These are phyloP conservation scores for Criorhina ranunculi DNA, from an alignment of 2,888 invertebrate genomes.

Conservation along the genomic window DNA sequence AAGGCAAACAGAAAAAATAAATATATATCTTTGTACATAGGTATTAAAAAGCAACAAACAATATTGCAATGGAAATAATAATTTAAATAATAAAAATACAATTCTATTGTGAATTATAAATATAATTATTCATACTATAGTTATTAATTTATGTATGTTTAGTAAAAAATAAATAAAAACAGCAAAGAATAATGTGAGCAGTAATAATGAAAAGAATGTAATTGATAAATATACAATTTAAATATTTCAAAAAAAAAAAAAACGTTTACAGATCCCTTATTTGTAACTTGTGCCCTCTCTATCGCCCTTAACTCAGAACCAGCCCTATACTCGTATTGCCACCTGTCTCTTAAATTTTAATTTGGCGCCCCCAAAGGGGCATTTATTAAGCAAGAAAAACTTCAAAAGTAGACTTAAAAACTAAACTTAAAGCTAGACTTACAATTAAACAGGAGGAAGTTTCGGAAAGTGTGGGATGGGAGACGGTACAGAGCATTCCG, in stretches of 20 bases:
- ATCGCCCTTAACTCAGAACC: too few relatives aligned
- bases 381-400: too few relatives aligned
- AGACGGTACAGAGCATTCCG: too few relatives aligned
- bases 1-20: neutral
- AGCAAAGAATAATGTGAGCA: constrained; percentile 26
- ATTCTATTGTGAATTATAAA: constrained; percentile 46
- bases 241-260: constrained; percentile 37
- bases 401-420: too few relatives aligned
- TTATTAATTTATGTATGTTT: constrained; percentile 53
- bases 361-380: too few relatives aligned
- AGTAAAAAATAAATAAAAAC: constrained; percentile 27
- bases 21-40: constrained; percentile 47
- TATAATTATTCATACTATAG: constrained; percentile 49
- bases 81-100: neutral
- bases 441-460: too few relatives aligned
- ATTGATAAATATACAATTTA: constrained; percentile 46
- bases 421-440: too few relatives aligned
- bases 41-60: constrained; percentile 9
- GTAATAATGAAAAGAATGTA: constrained; percentile 20
- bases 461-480: too few relatives aligned
- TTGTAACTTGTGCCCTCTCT: too few relatives aligned
- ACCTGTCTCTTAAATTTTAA: too few relatives aligned
- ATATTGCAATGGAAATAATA: constrained; percentile 3
- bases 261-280: too few relatives aligned
- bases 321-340: too few relatives aligned